phyloP scores from a whole-genome alignment of 1,140 invertebrate species.

The Trichonephila clavata region DNA sequence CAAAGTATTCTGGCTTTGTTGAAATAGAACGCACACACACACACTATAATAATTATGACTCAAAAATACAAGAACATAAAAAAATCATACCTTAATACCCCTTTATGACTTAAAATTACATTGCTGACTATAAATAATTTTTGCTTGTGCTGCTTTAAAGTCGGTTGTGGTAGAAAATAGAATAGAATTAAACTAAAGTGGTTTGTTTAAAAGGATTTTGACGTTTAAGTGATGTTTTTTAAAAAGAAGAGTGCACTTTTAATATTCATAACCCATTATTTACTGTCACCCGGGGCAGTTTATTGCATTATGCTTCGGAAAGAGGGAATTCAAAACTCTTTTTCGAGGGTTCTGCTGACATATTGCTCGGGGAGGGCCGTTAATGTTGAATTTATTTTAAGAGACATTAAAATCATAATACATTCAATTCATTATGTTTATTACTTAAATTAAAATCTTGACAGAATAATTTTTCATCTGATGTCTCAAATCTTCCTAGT shows the following conservation, averaged over 20 bases:
- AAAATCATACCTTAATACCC: not conserved
- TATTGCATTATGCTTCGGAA: too few relatives aligned
- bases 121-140: constrained; percentile 2
- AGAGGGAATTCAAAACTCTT: too few relatives aligned
- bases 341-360: too few relatives aligned
- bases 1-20: not conserved
- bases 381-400: too few relatives aligned
- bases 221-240: not conserved
- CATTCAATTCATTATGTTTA: too few relatives aligned
- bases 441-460: too few relatives aligned
- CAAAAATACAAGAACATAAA: not conserved
- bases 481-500: too few relatives aligned
- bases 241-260: not conserved
- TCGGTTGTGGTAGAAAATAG: not conserved
- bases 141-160: not conserved
- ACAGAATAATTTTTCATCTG: too few relatives aligned
- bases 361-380: too few relatives aligned
- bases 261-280: not conserved
- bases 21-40: not conserved
- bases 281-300: not conserved
- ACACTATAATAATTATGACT: not conserved
- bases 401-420: too few relatives aligned
- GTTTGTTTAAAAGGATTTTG: not conserved
- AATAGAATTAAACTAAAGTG: not conserved
- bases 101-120: not conserved